Evolutionary conservation across 1,140 invertebrate genomes (phyloP), one percentile per base, ranked within the genome.

Genomic region (Asobara japonica): DNA sequence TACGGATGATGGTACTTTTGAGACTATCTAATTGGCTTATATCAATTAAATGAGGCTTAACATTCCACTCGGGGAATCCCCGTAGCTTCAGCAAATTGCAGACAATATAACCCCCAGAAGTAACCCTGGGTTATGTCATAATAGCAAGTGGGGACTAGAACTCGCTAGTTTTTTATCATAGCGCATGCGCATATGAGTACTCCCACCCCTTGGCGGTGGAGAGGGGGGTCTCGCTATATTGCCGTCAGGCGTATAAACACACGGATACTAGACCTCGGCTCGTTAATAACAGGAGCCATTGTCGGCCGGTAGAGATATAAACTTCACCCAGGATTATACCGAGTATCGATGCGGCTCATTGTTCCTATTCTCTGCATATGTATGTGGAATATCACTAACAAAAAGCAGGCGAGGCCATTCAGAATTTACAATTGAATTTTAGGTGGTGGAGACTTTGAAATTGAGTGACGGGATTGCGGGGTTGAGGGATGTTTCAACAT

Each of bases 21-120:
- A 67, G 36, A n/a, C n/a, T 36, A 61, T 33, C 30, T 1, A 69
- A 62, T 62, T 62, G 65, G 45, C 71, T 73, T 70, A 70, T 72
- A 75, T 72, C 74, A 76, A 76, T 76, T 69, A 76, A 76, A 73
- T 72, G 45, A 36, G 75, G 75, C 75, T 76, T 69, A 76, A 76
- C 36, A 76, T 76, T 76, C 75, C 75, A 51, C 25, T 65, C 61
- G 18, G 22, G 71, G 65, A 38, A 41, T 56, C 62, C n/a, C 61
- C 29, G 31, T 51, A 71, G 67, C 70, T 75, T n/a, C n/a, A n/a
- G 67, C 62, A 75, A 75, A 75, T 72, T 66, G 38, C 70, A 48
- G 61, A 69, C 62, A 75, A 75, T 72, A 64, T 69, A 62, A 38
- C 71, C 69, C 66, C 69, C 27, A 64, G 45, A 48, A 29, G 36